These are phyloP conservation scores for Scomber colias DNA, from an alignment of 2,113 vertebrate genomes.

Conservation along the genomic window DNA sequence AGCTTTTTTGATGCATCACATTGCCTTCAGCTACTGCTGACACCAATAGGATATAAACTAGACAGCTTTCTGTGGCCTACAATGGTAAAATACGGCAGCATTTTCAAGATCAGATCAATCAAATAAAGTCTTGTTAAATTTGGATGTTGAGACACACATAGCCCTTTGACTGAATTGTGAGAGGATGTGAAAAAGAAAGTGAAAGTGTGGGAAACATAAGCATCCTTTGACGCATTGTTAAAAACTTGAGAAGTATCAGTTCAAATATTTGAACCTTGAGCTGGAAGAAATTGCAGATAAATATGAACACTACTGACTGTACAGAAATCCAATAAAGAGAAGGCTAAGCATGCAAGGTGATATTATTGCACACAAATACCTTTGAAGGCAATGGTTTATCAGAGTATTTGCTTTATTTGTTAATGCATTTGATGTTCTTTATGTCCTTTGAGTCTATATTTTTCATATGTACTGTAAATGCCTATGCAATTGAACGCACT, in stretches of 20 bases:
- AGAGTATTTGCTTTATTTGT: slow-evolving; percentile 1
- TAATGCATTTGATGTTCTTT: slow-evolving; percentile 1
- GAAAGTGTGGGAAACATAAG: slow-evolving; percentile 25
- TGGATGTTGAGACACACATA: slow-evolving; percentile 1
- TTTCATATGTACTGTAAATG: neutral
- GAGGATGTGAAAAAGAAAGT: neutral
- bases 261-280: slow-evolving; percentile 30
- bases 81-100: slow-evolving; percentile 43
- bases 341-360: neutral
- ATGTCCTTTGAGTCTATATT: neutral
- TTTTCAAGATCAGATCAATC: slow-evolving; percentile 68
- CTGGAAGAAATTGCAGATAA: slow-evolving; percentile 12
- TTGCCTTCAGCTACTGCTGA: slow-evolving; percentile 70
- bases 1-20: slow-evolving; percentile 72
- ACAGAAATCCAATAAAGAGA: slow-evolving; percentile 42
- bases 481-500: neutral
- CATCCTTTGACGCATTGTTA: slow-evolving; percentile 26
- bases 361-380: slow-evolving; percentile 16
- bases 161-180: slow-evolving; percentile 40
- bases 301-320: slow-evolving; percentile 31
- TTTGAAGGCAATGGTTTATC: slow-evolving; percentile 4
- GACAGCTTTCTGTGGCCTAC: slow-evolving; percentile 55
- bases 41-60: slow-evolving; percentile 71
- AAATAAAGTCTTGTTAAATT: slow-evolving; percentile 56
- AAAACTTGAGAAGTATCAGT: slow-evolving; percentile 32